Conservation (phyloP, 2,113 vertebrate species). For the Oreochromis niloticus region DNA sequence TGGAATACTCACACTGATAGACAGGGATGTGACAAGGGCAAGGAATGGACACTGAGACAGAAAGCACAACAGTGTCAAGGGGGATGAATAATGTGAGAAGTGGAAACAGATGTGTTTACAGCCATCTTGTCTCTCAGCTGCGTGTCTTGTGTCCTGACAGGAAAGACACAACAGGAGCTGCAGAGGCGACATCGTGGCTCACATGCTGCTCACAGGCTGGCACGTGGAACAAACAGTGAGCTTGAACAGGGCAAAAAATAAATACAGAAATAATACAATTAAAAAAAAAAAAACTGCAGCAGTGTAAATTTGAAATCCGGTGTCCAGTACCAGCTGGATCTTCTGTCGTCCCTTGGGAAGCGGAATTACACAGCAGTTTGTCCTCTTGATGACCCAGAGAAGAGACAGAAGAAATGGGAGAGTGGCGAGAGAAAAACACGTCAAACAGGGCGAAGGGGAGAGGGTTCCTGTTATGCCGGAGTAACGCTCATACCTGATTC, state of each 20-base stretch:
- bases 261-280: background rate
- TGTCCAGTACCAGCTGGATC: conserved; percentile 10
- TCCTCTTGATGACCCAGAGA: background rate
- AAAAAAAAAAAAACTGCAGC: background rate
- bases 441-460: background rate
- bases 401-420: background rate
- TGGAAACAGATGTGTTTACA: conserved; percentile 17
- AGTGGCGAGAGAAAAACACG: background rate
- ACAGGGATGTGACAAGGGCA: conserved; percentile 21
- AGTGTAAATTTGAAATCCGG: background rate
- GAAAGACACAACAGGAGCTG: conserved; percentile 14
- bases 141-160: background rate
- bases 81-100: background rate
- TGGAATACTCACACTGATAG: conserved; percentile 6
- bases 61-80: conserved; percentile 1
- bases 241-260: background rate
- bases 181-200: background rate
- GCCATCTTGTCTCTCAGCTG: background rate
- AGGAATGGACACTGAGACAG: background rate
- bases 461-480: background rate
- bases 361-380: background rate
- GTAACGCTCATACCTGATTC: background rate
- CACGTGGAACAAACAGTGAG: background rate
- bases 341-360: background rate
- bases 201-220: background rate